Conservation (phyloP, 2,888 invertebrate species). For the Raillietiella orientalis region DNA sequence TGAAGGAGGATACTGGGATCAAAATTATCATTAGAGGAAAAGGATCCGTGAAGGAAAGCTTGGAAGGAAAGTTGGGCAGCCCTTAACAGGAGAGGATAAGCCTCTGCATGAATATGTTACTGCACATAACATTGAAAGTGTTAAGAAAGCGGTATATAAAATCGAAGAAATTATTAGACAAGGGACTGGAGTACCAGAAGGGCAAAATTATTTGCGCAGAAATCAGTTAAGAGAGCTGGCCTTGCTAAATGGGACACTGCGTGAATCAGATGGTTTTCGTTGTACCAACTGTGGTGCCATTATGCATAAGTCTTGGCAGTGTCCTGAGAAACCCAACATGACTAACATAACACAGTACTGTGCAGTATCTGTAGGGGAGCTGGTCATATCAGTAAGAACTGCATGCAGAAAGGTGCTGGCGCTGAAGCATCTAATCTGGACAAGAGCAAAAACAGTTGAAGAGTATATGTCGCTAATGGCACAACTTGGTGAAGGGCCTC, state of each 20-base stretch:
- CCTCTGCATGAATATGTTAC: slow-evolving; percentile 97
- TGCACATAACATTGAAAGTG: slow-evolving; percentile 79
- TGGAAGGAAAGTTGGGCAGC: slow-evolving; percentile 85
- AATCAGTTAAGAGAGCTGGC: slow-evolving; percentile 93
- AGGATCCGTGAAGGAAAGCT: slow-evolving; percentile 96
- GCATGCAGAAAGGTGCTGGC: slow-evolving; percentile 37
- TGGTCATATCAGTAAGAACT: slow-evolving; percentile 91
- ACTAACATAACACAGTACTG: slow-evolving; percentile 82
- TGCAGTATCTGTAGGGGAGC: slow-evolving; percentile 92
- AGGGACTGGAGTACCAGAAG: slow-evolving; percentile 93
- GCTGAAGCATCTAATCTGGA: no score
- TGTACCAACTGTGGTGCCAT: slow-evolving; percentile 78
- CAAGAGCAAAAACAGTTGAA: slow-evolving; percentile 74
- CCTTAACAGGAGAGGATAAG: slow-evolving; percentile 96
- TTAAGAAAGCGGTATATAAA: slow-evolving; percentile 85
- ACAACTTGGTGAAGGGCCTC: slow-evolving; percentile 78
- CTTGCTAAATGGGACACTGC: slow-evolving; percentile 78
- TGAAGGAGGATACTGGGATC: slow-evolving; percentile 80
- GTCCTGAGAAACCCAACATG: slow-evolving; percentile 82
- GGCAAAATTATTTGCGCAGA: slow-evolving; percentile 83
- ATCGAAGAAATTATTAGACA: slow-evolving; percentile 89
- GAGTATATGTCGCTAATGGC: slow-evolving; percentile 99
- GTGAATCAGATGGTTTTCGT: slow-evolving; percentile 75
- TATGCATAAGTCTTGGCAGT: slow-evolving; percentile 79
- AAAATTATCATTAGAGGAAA: slow-evolving; percentile 97